Conservation (phyloP, 2,888 invertebrate species). For the Halocaridina rubra region DNA sequence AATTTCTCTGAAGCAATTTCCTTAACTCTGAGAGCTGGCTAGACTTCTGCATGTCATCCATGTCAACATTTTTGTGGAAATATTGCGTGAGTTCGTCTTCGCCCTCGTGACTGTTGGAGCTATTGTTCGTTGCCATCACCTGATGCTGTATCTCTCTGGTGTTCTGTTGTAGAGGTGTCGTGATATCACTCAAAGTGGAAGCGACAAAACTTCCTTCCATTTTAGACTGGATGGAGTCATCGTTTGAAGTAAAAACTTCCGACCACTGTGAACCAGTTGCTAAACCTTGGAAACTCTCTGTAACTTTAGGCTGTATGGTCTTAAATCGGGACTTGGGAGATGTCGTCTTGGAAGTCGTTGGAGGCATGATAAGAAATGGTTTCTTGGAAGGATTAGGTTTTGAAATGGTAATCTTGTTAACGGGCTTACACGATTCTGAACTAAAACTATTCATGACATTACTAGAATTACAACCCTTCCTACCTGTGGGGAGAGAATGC, state of each 20-base stretch:
- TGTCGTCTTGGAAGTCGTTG: constrained; percentile 16
- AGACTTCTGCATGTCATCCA: constrained; percentile 67
- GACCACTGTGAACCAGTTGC: constrained; percentile 21
- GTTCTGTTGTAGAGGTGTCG: constrained; percentile 4
- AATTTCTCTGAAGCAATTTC: constrained; percentile 77
- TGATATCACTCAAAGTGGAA: background rate
- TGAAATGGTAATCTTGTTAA: constrained; percentile 18
- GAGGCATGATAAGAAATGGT: constrained; percentile 34
- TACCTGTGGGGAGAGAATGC: background rate
- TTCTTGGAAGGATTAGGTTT: constrained; percentile 32
- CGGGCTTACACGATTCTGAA: constrained; percentile 11
- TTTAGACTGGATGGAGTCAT: background rate
- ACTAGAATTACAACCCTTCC: background rate
- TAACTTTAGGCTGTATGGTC: constrained; percentile 36
- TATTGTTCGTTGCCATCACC: background rate
- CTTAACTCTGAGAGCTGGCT: constrained; percentile 81
- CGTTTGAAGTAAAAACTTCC: background rate
- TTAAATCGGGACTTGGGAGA: constrained; percentile 38
- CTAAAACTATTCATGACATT: background rate
- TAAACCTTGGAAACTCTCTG: background rate
- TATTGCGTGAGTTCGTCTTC: constrained; percentile 88
- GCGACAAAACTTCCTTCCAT: background rate
- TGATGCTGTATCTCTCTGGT: constrained; percentile 21
- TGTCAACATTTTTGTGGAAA: constrained; percentile 74
- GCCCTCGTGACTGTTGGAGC: constrained; percentile 74